Conservation (phyloP, 2,113 vertebrate species). For the Peromyscus californicus region DNA sequence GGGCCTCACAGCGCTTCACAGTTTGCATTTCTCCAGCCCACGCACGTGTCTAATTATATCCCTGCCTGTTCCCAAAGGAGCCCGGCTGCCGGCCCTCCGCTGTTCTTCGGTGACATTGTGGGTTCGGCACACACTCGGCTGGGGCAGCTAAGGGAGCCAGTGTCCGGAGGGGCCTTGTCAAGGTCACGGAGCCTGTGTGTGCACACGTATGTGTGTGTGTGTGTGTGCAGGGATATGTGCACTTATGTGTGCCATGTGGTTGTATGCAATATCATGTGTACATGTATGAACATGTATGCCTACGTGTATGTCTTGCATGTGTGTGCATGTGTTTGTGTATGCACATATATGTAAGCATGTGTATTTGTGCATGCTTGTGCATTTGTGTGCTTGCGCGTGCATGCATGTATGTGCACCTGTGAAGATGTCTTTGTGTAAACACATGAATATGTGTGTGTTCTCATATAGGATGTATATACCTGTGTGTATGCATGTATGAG, state of each 20-base stretch:
- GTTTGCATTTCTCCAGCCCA: slow-evolving; percentile 71
- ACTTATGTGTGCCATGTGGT: neutral
- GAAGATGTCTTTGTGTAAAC: neutral
- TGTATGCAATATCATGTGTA: neutral
- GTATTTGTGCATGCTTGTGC: neutral
- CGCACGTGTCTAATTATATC: slow-evolving; percentile 71
- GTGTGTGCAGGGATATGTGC: neutral
- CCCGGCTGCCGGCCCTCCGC: neutral
- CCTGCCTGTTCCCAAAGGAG: slow-evolving; percentile 52
- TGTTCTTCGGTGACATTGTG: neutral
- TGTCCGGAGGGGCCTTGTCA: neutral
- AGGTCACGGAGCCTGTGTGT: neutral
- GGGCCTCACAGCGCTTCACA: slow-evolving; percentile 61
- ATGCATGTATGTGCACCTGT: neutral
- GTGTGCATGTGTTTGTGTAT: neutral
- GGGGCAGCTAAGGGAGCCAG: neutral
- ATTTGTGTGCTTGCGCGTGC: neutral
- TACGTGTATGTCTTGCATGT: neutral
- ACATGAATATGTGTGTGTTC: neutral
- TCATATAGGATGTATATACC: neutral
- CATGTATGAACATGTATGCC: neutral
- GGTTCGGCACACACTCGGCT: neutral
- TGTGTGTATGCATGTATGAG: neutral
- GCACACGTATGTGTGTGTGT: neutral
- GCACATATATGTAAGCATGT: neutral